A percentile compares a stretch with the other conserved stretches of the same genome.
Evolutionary conservation across 2,888 invertebrate genomes (phyloP).

Genomic region (Sympetrum striolatum): DNA sequence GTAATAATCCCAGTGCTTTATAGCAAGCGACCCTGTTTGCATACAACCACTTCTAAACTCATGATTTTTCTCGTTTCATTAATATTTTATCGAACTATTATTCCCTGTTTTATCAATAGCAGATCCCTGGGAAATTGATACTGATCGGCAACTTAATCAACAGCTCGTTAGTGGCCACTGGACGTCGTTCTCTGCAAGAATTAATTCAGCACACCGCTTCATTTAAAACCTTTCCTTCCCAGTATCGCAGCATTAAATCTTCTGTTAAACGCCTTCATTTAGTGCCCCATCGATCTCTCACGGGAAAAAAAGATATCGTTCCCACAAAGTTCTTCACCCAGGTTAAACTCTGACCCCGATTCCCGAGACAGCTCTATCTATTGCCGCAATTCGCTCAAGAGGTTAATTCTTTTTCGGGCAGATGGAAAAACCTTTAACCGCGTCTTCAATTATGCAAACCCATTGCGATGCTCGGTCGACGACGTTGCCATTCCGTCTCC

Average conservation of each 20-base stretch:
- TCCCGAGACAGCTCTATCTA: background rate
- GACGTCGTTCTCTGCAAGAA: no score
- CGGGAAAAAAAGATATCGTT: background rate
- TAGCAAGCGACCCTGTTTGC: no score
- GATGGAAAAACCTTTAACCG: background rate
- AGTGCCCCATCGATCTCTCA: background rate
- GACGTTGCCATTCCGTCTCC: background rate
- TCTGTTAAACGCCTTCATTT: background rate
- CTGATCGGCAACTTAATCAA: no score
- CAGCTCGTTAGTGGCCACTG: no score
- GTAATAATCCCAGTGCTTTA: no score
- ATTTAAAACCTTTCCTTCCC: no score
- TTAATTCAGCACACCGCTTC: no score
- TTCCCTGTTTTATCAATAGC: no score
- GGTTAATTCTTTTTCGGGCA: background rate
- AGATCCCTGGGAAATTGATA: no score
- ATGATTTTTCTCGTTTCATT: no score
- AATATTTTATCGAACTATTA: no score
- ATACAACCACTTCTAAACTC: no score
- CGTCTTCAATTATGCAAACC: background rate
- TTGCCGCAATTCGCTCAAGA: background rate
- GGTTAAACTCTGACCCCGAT: background rate
- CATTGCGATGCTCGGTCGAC: background rate
- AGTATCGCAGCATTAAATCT: background rate
- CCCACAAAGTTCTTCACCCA: background rate